phyloP scores from a whole-genome alignment of 2,888 invertebrate species.

The Clostera curtula region DNA sequence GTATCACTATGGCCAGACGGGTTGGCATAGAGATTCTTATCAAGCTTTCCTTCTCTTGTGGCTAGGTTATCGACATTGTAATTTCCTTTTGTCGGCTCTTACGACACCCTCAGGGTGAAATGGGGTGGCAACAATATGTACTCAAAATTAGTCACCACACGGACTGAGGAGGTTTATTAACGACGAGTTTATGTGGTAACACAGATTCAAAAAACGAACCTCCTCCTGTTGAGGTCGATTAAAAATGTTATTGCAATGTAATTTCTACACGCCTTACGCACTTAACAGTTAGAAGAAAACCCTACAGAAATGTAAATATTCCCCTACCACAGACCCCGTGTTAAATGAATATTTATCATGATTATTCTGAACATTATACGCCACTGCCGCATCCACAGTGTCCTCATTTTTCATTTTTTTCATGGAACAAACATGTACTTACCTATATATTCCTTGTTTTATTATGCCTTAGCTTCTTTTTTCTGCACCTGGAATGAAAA shows the following conservation, averaged over 20 bases:
- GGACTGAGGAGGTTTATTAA: too few relatives aligned
- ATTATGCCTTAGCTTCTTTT: conserved; percentile 3
- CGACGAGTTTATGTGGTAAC: too few relatives aligned
- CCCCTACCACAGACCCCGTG: conserved; percentile 4
- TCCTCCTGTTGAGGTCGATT: too few relatives aligned
- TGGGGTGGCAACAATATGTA: too few relatives aligned
- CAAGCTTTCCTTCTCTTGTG: too few relatives aligned
- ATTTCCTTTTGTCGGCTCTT: too few relatives aligned
- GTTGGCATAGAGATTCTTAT: too few relatives aligned
- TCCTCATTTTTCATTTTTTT: conserved; percentile 7
- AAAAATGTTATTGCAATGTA: not conserved
- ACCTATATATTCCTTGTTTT: conserved; percentile 18
- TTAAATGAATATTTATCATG: conserved; percentile 17
- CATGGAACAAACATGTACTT: conserved; percentile 10
- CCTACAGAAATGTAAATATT: not conserved
- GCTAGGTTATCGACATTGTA: too few relatives aligned
- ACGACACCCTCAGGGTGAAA: too few relatives aligned
- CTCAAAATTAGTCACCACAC: too few relatives aligned
- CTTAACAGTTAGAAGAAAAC: not conserved
- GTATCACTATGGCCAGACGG: too few relatives aligned
- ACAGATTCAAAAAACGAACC: too few relatives aligned
- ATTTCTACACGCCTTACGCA: not conserved
- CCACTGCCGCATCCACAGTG: conserved; percentile 7
- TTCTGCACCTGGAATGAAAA: conserved; percentile 16
- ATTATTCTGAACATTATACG: conserved; percentile 13